phyloP scores from a whole-genome alignment of 1,140 invertebrate species.

The Penaeus vannamei region DNA sequence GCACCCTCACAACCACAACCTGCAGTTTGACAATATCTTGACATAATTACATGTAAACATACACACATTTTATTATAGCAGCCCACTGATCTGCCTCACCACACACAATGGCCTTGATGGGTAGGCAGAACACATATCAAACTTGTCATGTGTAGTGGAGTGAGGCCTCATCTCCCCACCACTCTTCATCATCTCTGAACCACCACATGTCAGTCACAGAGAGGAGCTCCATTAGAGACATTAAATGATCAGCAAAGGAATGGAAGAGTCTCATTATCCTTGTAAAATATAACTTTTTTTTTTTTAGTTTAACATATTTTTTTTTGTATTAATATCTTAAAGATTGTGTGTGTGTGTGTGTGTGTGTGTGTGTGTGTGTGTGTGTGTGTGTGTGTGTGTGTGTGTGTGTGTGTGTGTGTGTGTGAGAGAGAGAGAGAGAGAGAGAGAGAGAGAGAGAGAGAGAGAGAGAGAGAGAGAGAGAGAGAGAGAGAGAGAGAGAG shows the following conservation, averaged over 20 bases:
- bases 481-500: too few relatives aligned
- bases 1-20: constrained; percentile 21
- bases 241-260: constrained; percentile 58
- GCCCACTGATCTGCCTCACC: not conserved
- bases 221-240: constrained; percentile 59
- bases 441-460: too few relatives aligned
- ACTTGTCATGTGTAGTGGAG: not conserved
- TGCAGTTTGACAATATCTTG: not conserved
- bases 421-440: too few relatives aligned
- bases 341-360: too few relatives aligned
- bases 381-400: too few relatives aligned
- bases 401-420: too few relatives aligned
- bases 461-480: too few relatives aligned
- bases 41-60: not conserved
- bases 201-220: constrained; percentile 49
- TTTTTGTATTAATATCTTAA: too few relatives aligned
- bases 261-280: constrained; percentile 6
- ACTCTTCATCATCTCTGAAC: constrained; percentile 60
- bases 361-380: too few relatives aligned
- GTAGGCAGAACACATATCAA: constrained; percentile 25
- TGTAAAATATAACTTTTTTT: too few relatives aligned
- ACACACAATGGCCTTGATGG: not conserved
- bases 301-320: too few relatives aligned
- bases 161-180: constrained; percentile 41
- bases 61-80: too few relatives aligned